Evolutionary conservation across 2,113 vertebrate species (phyloP).

Genomic region (Lepus europaeus): DNA sequence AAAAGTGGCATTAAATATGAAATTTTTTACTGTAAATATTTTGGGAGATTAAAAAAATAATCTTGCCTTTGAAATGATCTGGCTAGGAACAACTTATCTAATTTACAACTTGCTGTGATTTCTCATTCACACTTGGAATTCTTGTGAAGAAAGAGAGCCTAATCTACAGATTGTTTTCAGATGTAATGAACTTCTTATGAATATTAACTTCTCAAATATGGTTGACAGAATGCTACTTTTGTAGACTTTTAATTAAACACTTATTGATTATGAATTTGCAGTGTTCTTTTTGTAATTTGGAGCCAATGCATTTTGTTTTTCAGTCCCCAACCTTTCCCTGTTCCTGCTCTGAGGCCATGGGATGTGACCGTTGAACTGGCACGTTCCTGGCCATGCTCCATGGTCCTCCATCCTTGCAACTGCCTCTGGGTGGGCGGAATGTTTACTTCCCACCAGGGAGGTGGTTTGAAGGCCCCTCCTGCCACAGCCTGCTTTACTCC

Average conservation of each 20-base stretch:
- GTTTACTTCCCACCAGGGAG: neutral
- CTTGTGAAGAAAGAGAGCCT: conserved; percentile 42
- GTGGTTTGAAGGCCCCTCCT: neutral
- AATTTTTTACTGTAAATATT: conserved; percentile 37
- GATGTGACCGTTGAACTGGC: neutral
- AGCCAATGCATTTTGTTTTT: neutral
- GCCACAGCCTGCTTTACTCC: neutral
- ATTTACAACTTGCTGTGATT: conserved; percentile 34
- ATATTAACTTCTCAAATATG: conserved; percentile 59
- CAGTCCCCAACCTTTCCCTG: neutral
- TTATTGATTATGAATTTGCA: conserved; percentile 37
- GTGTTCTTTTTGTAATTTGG: conserved; percentile 25
- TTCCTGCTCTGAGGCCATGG: neutral
- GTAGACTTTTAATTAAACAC: conserved; percentile 13
- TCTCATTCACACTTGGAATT: conserved; percentile 48
- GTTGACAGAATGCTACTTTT: conserved; percentile 3
- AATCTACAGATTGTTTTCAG: conserved; percentile 18
- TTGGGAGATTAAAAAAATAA: conserved; percentile 52
- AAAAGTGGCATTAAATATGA: conserved; percentile 32
- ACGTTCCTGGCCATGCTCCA: neutral
- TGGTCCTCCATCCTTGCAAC: neutral
- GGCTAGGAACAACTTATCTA: conserved; percentile 19
- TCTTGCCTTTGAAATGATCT: conserved; percentile 47
- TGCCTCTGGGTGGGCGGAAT: neutral
- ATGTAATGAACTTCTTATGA: conserved; percentile 24